These are phyloP conservation scores for Pseudachorutes palmiensis DNA, from an alignment of 1,140 invertebrate species.

Conservation along the genomic window DNA sequence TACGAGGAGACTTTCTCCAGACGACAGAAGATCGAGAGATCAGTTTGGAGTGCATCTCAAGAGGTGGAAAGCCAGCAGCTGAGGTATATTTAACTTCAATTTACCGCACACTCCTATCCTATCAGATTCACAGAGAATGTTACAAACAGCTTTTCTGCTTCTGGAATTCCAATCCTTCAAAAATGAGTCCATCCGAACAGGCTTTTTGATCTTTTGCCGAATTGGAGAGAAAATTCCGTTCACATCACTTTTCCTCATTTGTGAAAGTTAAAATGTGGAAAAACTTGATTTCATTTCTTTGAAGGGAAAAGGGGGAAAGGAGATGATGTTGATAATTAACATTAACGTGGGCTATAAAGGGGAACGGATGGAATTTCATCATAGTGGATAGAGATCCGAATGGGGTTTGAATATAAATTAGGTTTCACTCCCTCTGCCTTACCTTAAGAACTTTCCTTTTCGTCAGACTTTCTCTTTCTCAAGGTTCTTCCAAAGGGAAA, in stretches of 20 bases:
- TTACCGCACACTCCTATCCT: neutral
- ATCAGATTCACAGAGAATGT: too few species aligned
- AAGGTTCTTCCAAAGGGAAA: neutral
- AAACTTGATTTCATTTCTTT: neutral
- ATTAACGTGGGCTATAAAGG: neutral
- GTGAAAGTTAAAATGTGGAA: neutral
- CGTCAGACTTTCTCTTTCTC: neutral
- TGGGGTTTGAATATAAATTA: slow-evolving; percentile 12
- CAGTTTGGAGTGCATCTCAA: slow-evolving; percentile 78
- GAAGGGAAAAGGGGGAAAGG: neutral
- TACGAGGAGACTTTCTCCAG: slow-evolving; percentile 66
- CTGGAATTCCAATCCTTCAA: too few species aligned
- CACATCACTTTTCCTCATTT: too few species aligned
- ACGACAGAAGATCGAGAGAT: slow-evolving; percentile 81
- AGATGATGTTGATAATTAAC: slow-evolving; percentile 13
- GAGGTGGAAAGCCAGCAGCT: slow-evolving; percentile 81
- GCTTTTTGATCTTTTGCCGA: too few species aligned
- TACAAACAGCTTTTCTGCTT: too few species aligned
- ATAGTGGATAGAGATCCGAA: neutral
- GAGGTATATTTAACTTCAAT: slow-evolving; percentile 54
- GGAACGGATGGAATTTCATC: neutral
- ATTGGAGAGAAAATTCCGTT: too few species aligned
- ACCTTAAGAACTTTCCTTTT: neutral
- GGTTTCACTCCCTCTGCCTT: neutral
- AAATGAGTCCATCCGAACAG: too few species aligned